Evolutionary conservation across 1,140 invertebrate species (phyloP).

Genomic region (Eciton burchellii): DNA sequence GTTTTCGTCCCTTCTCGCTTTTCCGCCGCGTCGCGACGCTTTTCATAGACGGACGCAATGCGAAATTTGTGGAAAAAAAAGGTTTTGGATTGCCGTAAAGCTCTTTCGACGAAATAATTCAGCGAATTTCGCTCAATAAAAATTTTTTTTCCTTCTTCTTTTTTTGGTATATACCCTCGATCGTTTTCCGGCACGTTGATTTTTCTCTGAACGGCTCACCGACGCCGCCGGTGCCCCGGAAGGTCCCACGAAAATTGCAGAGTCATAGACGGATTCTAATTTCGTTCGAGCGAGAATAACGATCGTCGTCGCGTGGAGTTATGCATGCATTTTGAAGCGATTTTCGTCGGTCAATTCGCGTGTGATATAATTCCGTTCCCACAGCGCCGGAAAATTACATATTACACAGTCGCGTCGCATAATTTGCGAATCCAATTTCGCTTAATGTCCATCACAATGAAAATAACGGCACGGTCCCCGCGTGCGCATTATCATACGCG

Average conservation of each 20-base stretch:
- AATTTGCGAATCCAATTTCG: slow-evolving; percentile 59
- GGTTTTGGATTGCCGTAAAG: not conserved
- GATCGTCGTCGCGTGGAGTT: slow-evolving; percentile 8
- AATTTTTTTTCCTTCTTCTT: not conserved
- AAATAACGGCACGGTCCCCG: slow-evolving; percentile 35
- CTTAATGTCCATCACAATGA: slow-evolving; percentile 55
- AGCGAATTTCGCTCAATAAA: not conserved
- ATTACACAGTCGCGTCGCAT: slow-evolving; percentile 43
- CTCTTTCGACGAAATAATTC: not conserved
- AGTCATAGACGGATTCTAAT: slow-evolving; percentile 23
- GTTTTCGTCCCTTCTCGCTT: not conserved
- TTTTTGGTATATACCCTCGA: not conserved
- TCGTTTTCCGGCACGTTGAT: not conserved
- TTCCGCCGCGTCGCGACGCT: not conserved
- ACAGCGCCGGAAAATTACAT: slow-evolving; percentile 53
- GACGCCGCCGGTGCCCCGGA: too few relatives aligned
- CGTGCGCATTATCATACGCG: slow-evolving; percentile 14
- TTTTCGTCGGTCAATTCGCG: slow-evolving; percentile 47
- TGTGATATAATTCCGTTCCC: slow-evolving; percentile 43
- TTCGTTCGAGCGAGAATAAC: slow-evolving; percentile 22
- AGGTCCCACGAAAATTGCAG: slow-evolving; percentile 19
- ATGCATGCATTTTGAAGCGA: slow-evolving; percentile 27
- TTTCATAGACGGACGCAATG: not conserved
- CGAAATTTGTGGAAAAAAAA: not conserved
- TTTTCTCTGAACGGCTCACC: not conserved